phyloP scores from a whole-genome alignment of 2,888 invertebrate species.

The Agapostemon virescens region DNA sequence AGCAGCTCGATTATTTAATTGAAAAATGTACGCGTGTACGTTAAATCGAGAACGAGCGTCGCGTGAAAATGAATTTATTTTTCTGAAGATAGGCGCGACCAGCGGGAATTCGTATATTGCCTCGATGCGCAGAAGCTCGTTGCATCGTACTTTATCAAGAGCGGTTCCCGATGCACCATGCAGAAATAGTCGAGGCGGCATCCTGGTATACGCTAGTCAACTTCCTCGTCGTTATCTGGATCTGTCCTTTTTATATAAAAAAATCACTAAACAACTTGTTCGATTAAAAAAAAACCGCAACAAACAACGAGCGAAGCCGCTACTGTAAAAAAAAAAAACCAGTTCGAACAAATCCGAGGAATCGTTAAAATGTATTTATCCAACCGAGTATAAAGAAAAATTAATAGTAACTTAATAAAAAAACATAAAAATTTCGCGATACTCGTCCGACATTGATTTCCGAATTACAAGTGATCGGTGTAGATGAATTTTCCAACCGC shows the following conservation, averaged over 20 bases:
- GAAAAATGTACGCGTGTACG: not conserved
- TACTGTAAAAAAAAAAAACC: not conserved
- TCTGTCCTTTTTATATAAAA: not conserved
- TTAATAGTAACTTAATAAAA: not conserved
- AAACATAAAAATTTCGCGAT: not conserved
- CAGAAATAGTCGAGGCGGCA: slow-evolving; percentile 70
- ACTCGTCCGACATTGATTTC: too few relatives aligned
- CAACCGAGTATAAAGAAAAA: not conserved
- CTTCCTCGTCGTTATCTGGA: slow-evolving; percentile 12
- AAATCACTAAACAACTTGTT: not conserved
- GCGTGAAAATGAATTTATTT: not conserved
- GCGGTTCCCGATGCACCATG: slow-evolving; percentile 58
- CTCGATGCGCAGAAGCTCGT: slow-evolving; percentile 71
- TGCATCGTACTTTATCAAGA: slow-evolving; percentile 69
- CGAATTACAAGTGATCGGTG: not conserved
- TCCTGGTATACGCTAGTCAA: slow-evolving; percentile 48
- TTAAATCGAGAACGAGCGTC: not conserved
- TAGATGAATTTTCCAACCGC: not conserved
- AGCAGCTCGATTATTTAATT: not conserved
- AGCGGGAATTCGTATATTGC: slow-evolving; percentile 42
- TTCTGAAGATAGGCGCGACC: slow-evolving; percentile 22
- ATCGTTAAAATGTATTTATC: not conserved
- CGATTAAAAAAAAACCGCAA: not conserved
- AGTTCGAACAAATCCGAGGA: not conserved
- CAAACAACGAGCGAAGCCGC: not conserved